Conservation (phyloP, 2,888 invertebrate species). For the Heliconius ismenius region DNA sequence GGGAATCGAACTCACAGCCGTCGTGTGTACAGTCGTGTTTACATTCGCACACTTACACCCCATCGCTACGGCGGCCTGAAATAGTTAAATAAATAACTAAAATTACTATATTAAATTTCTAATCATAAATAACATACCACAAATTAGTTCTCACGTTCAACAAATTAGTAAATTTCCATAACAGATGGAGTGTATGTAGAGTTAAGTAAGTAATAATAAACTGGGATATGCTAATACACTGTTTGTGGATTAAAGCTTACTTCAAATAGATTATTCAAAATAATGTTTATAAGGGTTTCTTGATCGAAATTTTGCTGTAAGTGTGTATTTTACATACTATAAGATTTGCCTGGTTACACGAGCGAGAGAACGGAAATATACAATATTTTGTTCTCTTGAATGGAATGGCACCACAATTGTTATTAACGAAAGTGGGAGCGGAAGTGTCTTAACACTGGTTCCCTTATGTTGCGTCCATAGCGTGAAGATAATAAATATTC, state of each 20-base stretch:
- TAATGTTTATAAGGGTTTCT: not conserved
- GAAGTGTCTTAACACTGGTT: too few species aligned
- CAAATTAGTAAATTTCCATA: conserved; percentile 7
- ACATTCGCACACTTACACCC: too few species aligned
- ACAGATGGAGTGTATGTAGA: conserved; percentile 1
- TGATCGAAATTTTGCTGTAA: not conserved
- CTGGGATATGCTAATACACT: conserved; percentile 2
- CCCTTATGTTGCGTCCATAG: too few species aligned
- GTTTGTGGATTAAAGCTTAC: conserved; percentile 11
- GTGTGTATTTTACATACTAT: not conserved
- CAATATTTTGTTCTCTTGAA: too few species aligned
- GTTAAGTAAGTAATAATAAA: conserved; percentile 6
- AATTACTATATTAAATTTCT: not conserved
- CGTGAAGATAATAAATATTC: too few species aligned
- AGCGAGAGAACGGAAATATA: too few species aligned
- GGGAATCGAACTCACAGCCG: not conserved
- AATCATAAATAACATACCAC: not conserved
- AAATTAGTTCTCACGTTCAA: conserved; percentile 9
- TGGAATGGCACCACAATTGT: too few species aligned
- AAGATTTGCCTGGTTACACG: not conserved
- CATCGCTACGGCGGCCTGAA: too few species aligned
- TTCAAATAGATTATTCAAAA: conserved; percentile 12
- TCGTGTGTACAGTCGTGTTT: too few species aligned
- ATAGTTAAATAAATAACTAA: not conserved
- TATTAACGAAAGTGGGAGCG: too few species aligned